These are phyloP conservation scores for Heteronetta atricapilla DNA, from an alignment of 2,113 vertebrate species.

Conservation along the genomic window DNA sequence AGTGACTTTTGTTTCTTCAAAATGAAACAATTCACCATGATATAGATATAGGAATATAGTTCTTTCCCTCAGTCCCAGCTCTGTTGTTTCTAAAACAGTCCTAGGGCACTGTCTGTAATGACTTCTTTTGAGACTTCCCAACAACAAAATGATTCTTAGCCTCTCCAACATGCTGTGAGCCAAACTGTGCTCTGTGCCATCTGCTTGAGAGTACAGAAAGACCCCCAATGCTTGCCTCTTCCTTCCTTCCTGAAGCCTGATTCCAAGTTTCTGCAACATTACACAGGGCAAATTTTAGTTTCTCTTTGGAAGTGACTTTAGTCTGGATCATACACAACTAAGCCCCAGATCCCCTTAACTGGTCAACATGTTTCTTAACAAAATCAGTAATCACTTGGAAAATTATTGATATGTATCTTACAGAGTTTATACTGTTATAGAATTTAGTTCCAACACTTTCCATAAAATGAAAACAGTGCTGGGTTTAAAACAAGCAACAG, in stretches of 20 bases:
- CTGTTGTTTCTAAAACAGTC: fast-evolving
- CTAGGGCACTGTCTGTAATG: not conserved
- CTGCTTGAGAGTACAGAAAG: not conserved
- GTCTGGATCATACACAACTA: not conserved
- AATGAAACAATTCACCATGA: not conserved
- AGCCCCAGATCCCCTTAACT: not conserved
- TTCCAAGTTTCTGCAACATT: constrained; percentile 34
- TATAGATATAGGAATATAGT: not conserved
- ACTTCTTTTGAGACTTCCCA: not conserved
- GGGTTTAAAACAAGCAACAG: not conserved
- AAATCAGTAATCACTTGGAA: not conserved
- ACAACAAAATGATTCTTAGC: not conserved
- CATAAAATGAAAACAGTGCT: not conserved
- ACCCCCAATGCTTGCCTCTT: not conserved
- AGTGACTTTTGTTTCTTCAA: not conserved
- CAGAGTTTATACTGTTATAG: not conserved
- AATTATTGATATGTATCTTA: not conserved
- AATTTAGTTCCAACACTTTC: not conserved
- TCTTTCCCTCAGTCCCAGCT: not conserved
- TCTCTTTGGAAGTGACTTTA: not conserved
- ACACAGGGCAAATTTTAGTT: not conserved
- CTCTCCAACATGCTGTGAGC: not conserved
- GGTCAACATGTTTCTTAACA: not conserved
- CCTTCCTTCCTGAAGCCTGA: not conserved
- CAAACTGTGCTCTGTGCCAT: not conserved